Percentiles rank a stretch among this genome's conserved stretches.
Conservation (phyloP, 2,797 vertebrate genomes). For the Pangasius sanitwongsei region DNA sequence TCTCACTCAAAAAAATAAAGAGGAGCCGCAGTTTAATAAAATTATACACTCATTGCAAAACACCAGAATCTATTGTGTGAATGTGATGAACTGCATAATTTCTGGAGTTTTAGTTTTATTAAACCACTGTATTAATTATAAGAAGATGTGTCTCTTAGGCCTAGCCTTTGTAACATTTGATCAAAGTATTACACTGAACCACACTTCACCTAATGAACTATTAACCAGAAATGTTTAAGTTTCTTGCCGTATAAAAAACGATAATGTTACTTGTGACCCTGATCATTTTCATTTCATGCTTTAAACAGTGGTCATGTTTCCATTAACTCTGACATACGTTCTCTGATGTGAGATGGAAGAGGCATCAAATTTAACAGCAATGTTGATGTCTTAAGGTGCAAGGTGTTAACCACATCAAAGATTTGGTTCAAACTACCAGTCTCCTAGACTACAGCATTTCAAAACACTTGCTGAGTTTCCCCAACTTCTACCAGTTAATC, state of each 20-base stretch:
- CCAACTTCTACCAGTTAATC: not conserved
- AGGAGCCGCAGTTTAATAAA: not conserved
- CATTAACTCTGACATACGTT: not conserved
- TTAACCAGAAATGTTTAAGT: not conserved
- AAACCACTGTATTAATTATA: not conserved
- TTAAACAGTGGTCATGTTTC: not conserved
- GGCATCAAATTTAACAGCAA: not conserved
- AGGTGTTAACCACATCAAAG: not conserved
- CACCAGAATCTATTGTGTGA: not conserved
- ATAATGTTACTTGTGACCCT: not conserved
- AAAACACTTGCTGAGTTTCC: not conserved
- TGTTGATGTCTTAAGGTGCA: not conserved
- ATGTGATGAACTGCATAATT: not conserved
- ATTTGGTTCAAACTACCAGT: not conserved
- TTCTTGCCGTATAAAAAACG: not conserved
- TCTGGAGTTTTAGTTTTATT: not conserved
- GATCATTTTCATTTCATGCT: not conserved
- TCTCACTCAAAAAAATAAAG: not conserved
- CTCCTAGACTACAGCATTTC: not conserved
- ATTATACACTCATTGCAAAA: not conserved
- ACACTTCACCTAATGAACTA: not conserved
- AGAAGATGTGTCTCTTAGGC: not conserved
- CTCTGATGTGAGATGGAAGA: not conserved
- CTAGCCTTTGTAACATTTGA: not conserved
- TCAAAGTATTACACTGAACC: not conserved